Percentiles rank a stretch among this genome's conserved stretches.
These are phyloP conservation scores for western clawed frog (Xenopus tropicalis) DNA, from an alignment of 2,113 vertebrate species.

Conservation along the genomic window DNA sequence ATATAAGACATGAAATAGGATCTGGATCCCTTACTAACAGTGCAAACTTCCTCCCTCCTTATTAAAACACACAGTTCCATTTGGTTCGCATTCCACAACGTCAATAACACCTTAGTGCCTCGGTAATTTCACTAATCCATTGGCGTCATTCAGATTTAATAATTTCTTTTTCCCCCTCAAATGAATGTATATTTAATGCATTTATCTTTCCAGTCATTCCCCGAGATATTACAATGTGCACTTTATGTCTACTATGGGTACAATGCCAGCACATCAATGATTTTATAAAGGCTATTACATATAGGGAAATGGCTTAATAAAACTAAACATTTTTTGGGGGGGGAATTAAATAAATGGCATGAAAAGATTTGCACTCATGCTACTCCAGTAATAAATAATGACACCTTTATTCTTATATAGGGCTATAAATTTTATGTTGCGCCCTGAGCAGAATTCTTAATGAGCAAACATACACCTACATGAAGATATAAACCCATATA, in stretches of 20 bases:
- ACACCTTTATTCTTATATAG: no score
- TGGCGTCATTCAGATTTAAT: not conserved
- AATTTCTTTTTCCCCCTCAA: not conserved
- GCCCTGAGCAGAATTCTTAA: no score
- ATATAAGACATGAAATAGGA: not conserved
- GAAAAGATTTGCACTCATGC: no score
- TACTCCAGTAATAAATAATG: no score
- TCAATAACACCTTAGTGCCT: slow-evolving; percentile 5
- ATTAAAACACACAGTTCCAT: not conserved
- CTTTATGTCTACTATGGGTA: not conserved
- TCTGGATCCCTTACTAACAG: not conserved
- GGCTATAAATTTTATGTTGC: no score
- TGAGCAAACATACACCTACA: no score
- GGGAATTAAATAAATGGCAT: no score
- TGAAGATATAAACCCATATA: no score
- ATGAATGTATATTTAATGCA: not conserved
- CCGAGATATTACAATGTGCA: not conserved
- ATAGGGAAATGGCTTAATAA: no score
- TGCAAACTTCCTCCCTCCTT: not conserved
- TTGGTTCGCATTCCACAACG: not conserved
- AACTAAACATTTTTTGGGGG: no score
- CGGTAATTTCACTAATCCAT: not conserved
- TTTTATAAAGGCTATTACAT: not conserved
- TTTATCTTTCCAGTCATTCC: not conserved
- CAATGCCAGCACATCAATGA: not conserved